Conservation (phyloP, 2,113 vertebrate genomes). For the Vanacampus margaritifer region DNA sequence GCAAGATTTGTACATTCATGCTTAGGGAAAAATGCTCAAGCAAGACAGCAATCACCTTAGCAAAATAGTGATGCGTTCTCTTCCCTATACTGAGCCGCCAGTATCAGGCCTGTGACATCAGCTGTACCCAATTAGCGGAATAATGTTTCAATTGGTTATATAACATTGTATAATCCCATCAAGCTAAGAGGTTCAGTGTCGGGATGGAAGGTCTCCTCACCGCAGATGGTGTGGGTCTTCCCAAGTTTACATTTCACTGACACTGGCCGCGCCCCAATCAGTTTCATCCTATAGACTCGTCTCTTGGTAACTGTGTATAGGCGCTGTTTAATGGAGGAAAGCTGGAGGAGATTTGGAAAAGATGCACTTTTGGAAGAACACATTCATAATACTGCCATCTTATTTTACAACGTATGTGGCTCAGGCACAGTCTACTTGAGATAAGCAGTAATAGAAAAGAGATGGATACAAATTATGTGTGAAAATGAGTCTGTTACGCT, state of each 20-base stretch:
- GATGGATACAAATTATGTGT: conserved; percentile 2
- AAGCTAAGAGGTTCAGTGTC: conserved; percentile 7
- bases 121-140: conserved; percentile 21
- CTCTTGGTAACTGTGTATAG: not conserved
- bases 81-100: conserved; percentile 21
- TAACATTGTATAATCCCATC: conserved; percentile 36
- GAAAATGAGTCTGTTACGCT: not conserved
- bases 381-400: not conserved
- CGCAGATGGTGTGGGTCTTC: conserved; percentile 22
- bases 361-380: conserved; percentile 1
- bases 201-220: conserved; percentile 2
- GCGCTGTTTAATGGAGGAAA: not conserved
- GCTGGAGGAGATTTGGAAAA: not conserved
- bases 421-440: not conserved
- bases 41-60: conserved; percentile 13
- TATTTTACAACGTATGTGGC: not conserved
- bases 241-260: conserved; percentile 40
- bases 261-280: conserved; percentile 8
- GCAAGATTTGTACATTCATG: conserved; percentile 17
- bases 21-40: conserved; percentile 17
- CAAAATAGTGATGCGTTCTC: conserved; percentile 17
- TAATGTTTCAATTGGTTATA: conserved; percentile 25
- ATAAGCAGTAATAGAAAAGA: not conserved
- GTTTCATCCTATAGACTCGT: conserved; percentile 5
- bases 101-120: conserved; percentile 16